These are phyloP conservation scores for Cygnus olor DNA, from an alignment of 2,797 vertebrate genomes.

Conservation along the genomic window DNA sequence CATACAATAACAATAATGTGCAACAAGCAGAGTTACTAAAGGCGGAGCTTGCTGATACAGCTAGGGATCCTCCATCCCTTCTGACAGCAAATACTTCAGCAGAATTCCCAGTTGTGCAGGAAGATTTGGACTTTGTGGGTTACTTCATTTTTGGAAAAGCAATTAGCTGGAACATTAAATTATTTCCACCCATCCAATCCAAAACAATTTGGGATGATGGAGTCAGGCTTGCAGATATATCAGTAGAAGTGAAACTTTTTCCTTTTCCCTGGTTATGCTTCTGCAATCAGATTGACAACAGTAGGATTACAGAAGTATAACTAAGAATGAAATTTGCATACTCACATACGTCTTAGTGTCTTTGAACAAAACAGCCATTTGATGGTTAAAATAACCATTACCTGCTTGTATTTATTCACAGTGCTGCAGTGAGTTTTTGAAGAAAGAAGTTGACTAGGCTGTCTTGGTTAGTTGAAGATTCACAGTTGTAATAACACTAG, in stretches of 20 bases:
- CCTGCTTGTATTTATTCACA: neutral
- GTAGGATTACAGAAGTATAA: neutral
- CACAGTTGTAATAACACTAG: neutral
- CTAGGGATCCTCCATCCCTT: neutral
- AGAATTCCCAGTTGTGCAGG: neutral
- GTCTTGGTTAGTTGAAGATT: neutral
- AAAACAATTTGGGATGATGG: neutral
- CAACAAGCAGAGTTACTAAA: neutral
- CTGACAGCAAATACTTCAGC: neutral
- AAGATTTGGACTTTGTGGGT: neutral
- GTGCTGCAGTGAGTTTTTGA: neutral
- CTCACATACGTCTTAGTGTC: neutral
- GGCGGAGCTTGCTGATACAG: neutral
- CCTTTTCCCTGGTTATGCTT: neutral
- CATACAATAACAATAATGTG: neutral
- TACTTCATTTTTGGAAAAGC: neutral
- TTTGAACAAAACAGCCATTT: neutral
- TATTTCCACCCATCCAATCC: neutral
- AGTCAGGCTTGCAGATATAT: neutral
- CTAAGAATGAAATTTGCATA: neutral
- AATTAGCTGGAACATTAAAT: neutral
- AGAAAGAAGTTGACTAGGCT: neutral
- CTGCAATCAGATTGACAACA: neutral
- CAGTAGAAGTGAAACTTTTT: neutral
- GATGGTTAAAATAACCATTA: neutral